Evolutionary conservation across 2,888 invertebrate genomes (phyloP).

Genomic region (Hyppa rectilinea): DNA sequence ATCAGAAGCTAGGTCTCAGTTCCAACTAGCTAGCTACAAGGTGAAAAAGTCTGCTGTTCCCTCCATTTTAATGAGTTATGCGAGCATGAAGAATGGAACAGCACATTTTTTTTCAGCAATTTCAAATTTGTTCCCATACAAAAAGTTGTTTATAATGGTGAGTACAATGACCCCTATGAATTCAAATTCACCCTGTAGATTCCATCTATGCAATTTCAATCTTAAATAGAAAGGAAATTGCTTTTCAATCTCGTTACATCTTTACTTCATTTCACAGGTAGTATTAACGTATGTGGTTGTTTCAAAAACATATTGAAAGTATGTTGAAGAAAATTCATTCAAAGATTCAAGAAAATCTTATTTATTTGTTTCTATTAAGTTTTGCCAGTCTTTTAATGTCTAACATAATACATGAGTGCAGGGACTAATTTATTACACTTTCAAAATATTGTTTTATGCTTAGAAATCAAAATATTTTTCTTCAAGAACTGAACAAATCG

Average conservation of each 20-base stretch:
- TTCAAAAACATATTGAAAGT: constrained; percentile 35
- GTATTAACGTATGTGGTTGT: constrained; percentile 1
- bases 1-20: no score
- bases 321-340: constrained; percentile 34
- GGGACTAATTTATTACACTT: neutral
- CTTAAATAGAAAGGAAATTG: neutral
- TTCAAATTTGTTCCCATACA: no score
- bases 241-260: neutral
- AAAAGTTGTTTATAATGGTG: no score
- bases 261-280: neutral
- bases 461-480: neutral
- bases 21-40: no score
- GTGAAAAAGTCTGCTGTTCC: no score
- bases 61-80: no score
- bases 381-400: constrained; percentile 13
- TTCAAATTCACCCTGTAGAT: no score
- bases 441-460: neutral
- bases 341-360: constrained; percentile 28
- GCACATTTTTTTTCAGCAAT: no score
- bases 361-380: constrained; percentile 11
- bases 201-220: neutral
- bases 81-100: no score
- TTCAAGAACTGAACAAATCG: neutral
- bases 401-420: neutral
- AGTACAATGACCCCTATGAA: no score